These are phyloP conservation scores for Oreochromis spilurus DNA, from an alignment of 2,113 vertebrate species.

Conservation along the genomic window DNA sequence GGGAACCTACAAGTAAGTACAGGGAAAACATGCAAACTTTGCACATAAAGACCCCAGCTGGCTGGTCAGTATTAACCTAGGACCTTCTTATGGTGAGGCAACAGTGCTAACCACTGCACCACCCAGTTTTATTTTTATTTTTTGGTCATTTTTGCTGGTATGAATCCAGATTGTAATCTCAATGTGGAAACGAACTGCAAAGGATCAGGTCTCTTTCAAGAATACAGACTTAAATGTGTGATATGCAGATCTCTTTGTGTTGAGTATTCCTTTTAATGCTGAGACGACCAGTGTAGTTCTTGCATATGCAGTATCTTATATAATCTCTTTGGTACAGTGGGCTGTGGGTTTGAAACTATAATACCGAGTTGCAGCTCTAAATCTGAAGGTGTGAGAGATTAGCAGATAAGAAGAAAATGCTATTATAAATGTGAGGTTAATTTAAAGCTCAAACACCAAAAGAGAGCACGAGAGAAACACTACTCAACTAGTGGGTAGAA, in stretches of 20 bases:
- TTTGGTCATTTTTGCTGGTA: neutral
- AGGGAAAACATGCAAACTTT: neutral
- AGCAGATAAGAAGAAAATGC: neutral
- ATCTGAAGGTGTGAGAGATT: constrained; percentile 9
- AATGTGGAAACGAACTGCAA: neutral
- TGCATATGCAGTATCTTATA: neutral
- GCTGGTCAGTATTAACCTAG: neutral
- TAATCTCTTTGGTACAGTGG: neutral
- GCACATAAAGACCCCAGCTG: neutral
- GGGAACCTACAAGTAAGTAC: neutral
- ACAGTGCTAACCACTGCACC: neutral
- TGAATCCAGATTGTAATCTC: constrained; percentile 5
- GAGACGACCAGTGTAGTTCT: neutral
- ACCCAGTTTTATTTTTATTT: neutral
- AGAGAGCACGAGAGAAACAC: neutral
- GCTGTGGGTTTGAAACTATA: neutral
- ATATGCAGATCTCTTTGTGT: neutral
- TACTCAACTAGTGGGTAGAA: neutral
- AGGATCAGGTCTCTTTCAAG: neutral
- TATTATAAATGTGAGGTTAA: constrained; percentile 27
- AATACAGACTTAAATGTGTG: neutral
- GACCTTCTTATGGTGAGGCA: neutral
- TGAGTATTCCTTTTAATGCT: neutral
- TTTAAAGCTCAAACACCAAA: constrained; percentile 6
- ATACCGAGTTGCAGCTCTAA: neutral